These are phyloP conservation scores for Calyptomena viridis DNA, from an alignment of 2,113 vertebrate genomes.

Conservation along the genomic window DNA sequence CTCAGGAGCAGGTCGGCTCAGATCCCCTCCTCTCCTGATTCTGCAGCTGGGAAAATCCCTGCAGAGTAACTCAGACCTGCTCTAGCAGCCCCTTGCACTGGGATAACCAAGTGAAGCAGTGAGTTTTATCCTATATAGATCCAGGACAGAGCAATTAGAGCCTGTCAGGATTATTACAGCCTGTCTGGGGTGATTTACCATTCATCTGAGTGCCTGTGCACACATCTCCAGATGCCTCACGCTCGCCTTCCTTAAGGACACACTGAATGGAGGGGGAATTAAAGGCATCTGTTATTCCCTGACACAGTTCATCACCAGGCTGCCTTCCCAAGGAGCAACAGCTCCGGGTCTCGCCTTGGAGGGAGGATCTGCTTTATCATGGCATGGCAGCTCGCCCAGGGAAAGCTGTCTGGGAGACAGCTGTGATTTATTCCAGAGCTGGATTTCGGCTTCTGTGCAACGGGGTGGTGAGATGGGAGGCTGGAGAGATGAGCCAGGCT, in stretches of 20 bases:
- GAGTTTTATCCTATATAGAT: neutral
- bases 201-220: neutral
- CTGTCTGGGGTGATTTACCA: neutral
- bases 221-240: neutral
- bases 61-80: neutral
- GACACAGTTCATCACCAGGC: neutral
- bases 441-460: neutral
- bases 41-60: neutral
- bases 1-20: neutral
- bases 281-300: neutral
- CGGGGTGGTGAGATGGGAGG: accelerated
- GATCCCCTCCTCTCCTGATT: neutral
- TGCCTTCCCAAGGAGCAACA: neutral
- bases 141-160: neutral
- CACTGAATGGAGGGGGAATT: neutral
- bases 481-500: neutral
- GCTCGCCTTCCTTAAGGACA: neutral
- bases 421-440: neutral
- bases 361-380: neutral
- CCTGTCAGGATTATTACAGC: neutral
- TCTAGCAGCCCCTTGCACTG: neutral
- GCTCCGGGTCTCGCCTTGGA: neutral
- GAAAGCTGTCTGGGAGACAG: neutral
- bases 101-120: neutral
- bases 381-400: neutral